Evolutionary conservation across 2,888 invertebrate species (phyloP).

Genomic region (Ichneumoninae sp.): DNA sequence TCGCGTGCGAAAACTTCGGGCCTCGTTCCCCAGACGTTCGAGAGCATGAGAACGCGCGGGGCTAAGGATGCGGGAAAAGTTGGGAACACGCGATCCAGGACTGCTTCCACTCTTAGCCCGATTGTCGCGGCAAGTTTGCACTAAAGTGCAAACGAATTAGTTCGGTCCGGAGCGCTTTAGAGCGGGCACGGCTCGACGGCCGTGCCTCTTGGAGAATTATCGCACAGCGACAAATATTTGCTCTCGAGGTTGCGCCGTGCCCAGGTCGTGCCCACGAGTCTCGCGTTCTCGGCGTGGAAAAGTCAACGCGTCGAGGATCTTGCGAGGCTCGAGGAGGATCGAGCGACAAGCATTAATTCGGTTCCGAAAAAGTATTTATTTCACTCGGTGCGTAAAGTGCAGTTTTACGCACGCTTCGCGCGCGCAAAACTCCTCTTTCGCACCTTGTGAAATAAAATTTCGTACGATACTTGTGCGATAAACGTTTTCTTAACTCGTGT

Average conservation of each 20-base stretch:
- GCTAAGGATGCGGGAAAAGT: conserved; percentile 29
- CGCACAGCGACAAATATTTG: conserved; percentile 65
- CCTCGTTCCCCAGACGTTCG: neutral
- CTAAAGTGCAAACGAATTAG: conserved; percentile 26
- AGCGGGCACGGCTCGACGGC: neutral
- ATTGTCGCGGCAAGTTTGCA: conserved; percentile 13
- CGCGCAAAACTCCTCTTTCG: no score
- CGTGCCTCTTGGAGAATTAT: conserved; percentile 42
- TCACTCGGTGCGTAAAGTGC: no score
- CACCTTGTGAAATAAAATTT: no score
- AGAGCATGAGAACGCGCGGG: conserved; percentile 2
- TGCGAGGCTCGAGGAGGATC: neutral
- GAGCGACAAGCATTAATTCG: neutral
- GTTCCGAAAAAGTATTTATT: neutral
- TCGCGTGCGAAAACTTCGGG: conserved; percentile 17
- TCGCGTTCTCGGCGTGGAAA: neutral
- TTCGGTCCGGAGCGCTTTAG: neutral
- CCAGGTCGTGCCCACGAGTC: conserved; percentile 65
- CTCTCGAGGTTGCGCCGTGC: conserved; percentile 64
- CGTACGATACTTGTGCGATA: no score
- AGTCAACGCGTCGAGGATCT: neutral
- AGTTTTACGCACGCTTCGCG: no score
- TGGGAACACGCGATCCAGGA: conserved; percentile 26
- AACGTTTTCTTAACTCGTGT: no score
- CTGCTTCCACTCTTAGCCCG: neutral